Evolutionary conservation across 2,113 vertebrate genomes (phyloP).

Genomic region (Pelecanoides urinatrix): DNA sequence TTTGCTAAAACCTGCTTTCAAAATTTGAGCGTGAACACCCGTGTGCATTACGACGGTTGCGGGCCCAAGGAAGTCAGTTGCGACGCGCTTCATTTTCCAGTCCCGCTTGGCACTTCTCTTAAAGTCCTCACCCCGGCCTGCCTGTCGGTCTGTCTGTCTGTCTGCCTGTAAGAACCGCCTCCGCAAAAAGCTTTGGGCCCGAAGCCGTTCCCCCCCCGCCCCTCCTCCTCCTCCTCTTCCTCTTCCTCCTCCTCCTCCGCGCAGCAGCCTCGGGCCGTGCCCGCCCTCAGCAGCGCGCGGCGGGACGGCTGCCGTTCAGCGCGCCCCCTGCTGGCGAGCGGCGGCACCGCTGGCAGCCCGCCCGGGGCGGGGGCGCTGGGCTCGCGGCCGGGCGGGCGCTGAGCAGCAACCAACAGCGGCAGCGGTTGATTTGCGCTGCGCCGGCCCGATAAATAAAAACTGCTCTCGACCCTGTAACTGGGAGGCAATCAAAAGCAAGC

Average conservation of each 20-base stretch:
- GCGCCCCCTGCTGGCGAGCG: background rate
- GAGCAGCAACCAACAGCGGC: background rate
- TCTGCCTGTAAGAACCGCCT: background rate
- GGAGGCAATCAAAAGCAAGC: background rate
- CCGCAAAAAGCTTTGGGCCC: background rate
- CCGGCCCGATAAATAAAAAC: slow-evolving; percentile 10
- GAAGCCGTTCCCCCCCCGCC: background rate
- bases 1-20: background rate
- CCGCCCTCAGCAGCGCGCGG: background rate
- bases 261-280: background rate
- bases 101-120: background rate
- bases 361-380: background rate
- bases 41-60: background rate
- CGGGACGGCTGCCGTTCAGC: background rate
- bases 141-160: too few relatives aligned
- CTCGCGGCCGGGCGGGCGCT: background rate
- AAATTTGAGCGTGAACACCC: background rate
- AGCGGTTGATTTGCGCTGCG: background rate
- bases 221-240: background rate
- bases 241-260: background rate
- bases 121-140: background rate
- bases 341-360: background rate
- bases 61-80: background rate
- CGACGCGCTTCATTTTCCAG: accelerated
- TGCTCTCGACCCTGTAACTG: background rate